Percentiles rank a stretch among this genome's conserved stretches.
Conservation (phyloP, 2,888 invertebrate genomes). For the Agrotis puta region DNA sequence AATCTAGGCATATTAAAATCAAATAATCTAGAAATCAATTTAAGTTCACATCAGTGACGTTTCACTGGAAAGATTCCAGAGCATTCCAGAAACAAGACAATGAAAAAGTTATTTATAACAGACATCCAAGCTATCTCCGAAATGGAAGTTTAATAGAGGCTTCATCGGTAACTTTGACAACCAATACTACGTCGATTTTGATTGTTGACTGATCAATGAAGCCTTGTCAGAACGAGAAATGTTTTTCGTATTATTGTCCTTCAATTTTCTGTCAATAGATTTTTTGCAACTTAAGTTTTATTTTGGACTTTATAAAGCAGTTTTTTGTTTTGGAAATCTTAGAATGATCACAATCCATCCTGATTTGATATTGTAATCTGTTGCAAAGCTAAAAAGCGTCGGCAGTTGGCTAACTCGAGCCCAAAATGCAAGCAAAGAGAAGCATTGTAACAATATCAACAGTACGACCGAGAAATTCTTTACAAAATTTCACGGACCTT, state of each 20-base stretch:
- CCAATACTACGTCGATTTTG: background rate
- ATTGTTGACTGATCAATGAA: background rate
- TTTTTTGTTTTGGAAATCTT: background rate
- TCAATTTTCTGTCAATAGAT: background rate
- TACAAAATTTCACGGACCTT: constrained; percentile 65
- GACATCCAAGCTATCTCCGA: background rate
- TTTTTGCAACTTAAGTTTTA: background rate
- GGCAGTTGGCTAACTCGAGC: background rate
- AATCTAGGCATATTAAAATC: background rate
- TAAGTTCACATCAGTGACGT: background rate
- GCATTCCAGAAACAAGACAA: constrained; percentile 4
- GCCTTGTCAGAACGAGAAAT: background rate
- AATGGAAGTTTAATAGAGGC: background rate
- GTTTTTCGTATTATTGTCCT: background rate
- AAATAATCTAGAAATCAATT: too few species aligned
- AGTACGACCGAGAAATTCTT: constrained; percentile 49
- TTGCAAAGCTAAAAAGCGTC: constrained; percentile 1
- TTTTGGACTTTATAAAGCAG: too few species aligned
- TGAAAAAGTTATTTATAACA: background rate
- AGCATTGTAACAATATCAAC: constrained; percentile 40
- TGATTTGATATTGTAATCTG: background rate
- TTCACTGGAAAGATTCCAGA: background rate
- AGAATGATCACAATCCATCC: background rate
- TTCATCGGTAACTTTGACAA: constrained; percentile 1
- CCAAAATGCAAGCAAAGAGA: constrained; percentile 5